These are phyloP conservation scores for Phalacrocorax carbo DNA, from an alignment of 2,113 vertebrate genomes.

Conservation along the genomic window DNA sequence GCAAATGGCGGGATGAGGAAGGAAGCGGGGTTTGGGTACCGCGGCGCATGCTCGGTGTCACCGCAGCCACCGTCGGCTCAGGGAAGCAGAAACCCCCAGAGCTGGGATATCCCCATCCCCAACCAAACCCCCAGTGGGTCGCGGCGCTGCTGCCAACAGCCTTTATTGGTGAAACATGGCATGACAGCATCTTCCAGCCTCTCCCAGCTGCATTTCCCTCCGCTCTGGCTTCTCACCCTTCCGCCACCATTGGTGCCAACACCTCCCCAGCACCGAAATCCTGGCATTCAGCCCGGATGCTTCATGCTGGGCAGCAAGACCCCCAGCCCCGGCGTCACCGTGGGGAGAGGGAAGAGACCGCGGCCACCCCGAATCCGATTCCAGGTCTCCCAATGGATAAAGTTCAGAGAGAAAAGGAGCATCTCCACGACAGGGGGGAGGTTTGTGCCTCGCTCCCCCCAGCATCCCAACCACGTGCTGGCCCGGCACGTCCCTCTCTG, in stretches of 20 bases:
- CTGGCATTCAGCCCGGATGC: not conserved
- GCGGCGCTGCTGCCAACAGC: not conserved
- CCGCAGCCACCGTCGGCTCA: fast-evolving
- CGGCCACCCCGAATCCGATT: not conserved
- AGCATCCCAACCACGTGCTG: not conserved
- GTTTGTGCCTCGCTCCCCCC: fast-evolving
- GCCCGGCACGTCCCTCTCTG: not conserved
- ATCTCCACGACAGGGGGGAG: too few species aligned
- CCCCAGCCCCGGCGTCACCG: fast-evolving
- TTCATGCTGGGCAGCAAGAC: too few species aligned
- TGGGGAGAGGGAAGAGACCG: not conserved
- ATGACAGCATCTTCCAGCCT: not conserved
- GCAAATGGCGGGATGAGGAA: not conserved
- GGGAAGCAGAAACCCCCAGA: too few species aligned
- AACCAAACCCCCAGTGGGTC: not conserved
- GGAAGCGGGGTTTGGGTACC: not conserved
- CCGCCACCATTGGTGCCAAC: fast-evolving
- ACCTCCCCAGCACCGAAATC: not conserved
- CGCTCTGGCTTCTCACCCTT: not conserved
- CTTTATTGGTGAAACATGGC: not conserved
- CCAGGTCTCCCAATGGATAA: not conserved
- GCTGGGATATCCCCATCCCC: not conserved
- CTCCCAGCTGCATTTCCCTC: not conserved
- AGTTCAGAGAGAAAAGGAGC: not conserved
- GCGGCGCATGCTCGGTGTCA: not conserved